Base-by-base conservation (phyloP, 2,797 vertebrate species). In the Myripristis jacobus region DNA sequence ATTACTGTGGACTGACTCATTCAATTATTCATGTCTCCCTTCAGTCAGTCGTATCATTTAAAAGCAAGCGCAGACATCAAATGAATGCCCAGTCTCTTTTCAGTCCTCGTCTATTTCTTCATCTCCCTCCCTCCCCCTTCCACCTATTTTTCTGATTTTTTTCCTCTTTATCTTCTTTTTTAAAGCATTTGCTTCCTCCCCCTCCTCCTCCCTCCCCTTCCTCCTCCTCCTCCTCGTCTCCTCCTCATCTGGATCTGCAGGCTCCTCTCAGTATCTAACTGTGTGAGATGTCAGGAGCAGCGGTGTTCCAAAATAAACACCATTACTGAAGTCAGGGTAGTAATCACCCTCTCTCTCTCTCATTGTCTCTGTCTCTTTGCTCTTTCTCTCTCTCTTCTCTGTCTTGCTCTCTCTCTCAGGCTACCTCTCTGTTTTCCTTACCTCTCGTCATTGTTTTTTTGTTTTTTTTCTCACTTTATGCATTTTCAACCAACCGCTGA, bases 271-370 rank as follows among this genome's bases (percentile, higher is more conserved):
- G 58, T 4, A 50, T 80, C 41, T 84, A 74, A 78, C 82, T 80
- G 60, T 73, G 67, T 71, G 1, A 59, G 59, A 62, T 66, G 56
- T 58, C 80, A 65, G 61, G 41, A 74, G 51, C 62, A 56, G 58
- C 66, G 55, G 19, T 54, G 58, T 62, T 63, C 79, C 75, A 67
- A 81, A 83, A 85, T 85, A 82, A 79, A 80, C 73, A 78, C 63
- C 60, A 60, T 58, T 10, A 52, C 38, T 75, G 60, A 60, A 70
- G 57, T 70, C 18, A 66, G 66, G 56, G 50, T 74, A 65, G 66
- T 83, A 81, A 81, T 84, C 80, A 79, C 12, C 54, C 69, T 62
- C 10, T 60, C 31, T 60, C 31, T 69, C 47, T 68, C 24, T 69
- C 46, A n/a, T n/a, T n/a, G n/a, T n/a, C n/a, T n/a, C n/a, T n/a